These are phyloP conservation scores for Matsumyia berberina DNA, from an alignment of 2,888 invertebrate species.

Conservation along the genomic window DNA sequence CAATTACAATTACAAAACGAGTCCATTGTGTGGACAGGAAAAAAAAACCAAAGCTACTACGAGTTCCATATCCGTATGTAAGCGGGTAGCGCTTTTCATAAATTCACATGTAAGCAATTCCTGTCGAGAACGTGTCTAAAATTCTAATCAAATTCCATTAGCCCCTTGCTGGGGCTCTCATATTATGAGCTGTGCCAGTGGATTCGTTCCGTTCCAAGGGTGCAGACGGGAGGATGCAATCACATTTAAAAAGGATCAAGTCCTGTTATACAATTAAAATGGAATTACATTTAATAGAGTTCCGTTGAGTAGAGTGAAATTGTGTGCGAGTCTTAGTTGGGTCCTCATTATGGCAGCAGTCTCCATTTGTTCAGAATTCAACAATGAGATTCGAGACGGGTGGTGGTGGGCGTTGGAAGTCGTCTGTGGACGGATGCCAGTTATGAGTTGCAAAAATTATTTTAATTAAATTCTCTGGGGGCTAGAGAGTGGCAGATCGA, in stretches of 20 bases:
- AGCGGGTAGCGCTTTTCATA: constrained; percentile 61
- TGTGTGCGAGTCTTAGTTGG: constrained; percentile 23
- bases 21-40: constrained; percentile 11
- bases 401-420: background rate
- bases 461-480: constrained; percentile 52
- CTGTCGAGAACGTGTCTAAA: constrained; percentile 71
- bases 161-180: constrained; percentile 42
- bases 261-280: constrained; percentile 72
- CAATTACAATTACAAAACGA: constrained; percentile 67
- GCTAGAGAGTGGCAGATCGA: background rate
- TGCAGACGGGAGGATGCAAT: constrained; percentile 51
- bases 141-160: constrained; percentile 74
- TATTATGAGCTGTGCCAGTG: constrained; percentile 45
- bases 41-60: background rate
- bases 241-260: constrained; percentile 70
- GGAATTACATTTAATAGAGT: constrained; percentile 71
- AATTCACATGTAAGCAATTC: constrained; percentile 70
- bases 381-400: constrained; percentile 34
- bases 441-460: constrained; percentile 38
- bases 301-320: constrained; percentile 25
- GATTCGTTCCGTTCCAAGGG: constrained; percentile 24
- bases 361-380: constrained; percentile 44
- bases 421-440: background rate
- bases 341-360: constrained; percentile 45
- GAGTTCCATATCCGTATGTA: constrained; percentile 24